A percentile compares a stretch with the other conserved stretches of the same genome.
Conservation (phyloP, 2,888 invertebrate species). For the Campaea margaritaria region DNA sequence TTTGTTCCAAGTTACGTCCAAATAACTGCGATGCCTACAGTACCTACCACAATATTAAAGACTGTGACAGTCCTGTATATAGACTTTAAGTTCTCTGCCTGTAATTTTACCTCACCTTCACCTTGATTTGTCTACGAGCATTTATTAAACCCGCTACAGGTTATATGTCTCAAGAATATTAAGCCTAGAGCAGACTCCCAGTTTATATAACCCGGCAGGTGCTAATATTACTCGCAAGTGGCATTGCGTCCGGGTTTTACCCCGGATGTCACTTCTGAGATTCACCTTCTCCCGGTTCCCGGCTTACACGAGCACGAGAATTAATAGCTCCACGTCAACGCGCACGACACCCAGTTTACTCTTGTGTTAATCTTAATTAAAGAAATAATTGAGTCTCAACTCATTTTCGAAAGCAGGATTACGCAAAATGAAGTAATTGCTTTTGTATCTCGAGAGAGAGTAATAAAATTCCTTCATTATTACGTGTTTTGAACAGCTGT, state of each 20-base stretch:
- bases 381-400: conserved; percentile 34
- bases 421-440: conserved; percentile 30
- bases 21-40: background rate
- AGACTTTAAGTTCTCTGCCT: background rate
- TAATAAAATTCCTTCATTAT: conserved; percentile 23
- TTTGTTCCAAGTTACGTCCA: no score
- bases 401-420: conserved; percentile 31
- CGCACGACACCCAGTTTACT: conserved; percentile 28
- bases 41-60: background rate
- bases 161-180: conserved; percentile 2
- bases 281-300: conserved; percentile 7
- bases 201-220: conserved; percentile 1
- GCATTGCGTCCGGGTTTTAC: conserved; percentile 14
- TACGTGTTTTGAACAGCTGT: conserved; percentile 23
- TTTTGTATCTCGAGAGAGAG: conserved; percentile 13
- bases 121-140: conserved; percentile 4
- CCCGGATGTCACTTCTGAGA: background rate
- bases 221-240: conserved; percentile 7
- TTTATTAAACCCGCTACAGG: conserved; percentile 6
- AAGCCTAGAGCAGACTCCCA: conserved; percentile 2
- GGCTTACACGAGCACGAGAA: conserved; percentile 16
- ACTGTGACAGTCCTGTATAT: no score
- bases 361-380: conserved; percentile 41
- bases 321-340: conserved; percentile 27
- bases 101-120: conserved; percentile 10